Evolutionary conservation across 2,797 vertebrate genomes (phyloP).

Genomic region (Caiman crocodilus): DNA sequence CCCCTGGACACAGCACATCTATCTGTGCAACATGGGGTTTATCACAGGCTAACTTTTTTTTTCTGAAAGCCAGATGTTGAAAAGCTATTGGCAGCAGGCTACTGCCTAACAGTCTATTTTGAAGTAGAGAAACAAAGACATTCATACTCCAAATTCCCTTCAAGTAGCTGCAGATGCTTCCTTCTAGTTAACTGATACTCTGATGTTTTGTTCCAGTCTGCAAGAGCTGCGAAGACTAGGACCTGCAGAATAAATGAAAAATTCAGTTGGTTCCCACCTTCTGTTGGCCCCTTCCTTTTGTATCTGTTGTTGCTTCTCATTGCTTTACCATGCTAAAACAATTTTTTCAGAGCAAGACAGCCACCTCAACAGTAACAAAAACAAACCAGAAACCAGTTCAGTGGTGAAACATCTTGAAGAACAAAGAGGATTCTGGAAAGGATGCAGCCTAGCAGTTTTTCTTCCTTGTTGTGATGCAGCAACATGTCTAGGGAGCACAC

Average conservation of each 20-base stretch:
- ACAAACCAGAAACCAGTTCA: background rate
- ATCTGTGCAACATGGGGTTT: background rate
- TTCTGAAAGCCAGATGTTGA: background rate
- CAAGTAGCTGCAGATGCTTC: slow-evolving; percentile 69
- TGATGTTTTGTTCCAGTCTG: slow-evolving; percentile 17
- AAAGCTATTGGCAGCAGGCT: background rate
- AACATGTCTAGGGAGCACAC: background rate
- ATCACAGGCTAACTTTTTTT: background rate
- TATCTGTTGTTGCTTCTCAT: background rate
- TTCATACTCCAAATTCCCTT: slow-evolving; percentile 12
- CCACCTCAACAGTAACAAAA: background rate
- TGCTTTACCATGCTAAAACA: background rate
- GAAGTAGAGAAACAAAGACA: background rate
- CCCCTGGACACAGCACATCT: background rate
- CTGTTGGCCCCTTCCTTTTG: background rate
- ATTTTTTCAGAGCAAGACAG: fast-evolving
- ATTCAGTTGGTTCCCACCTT: background rate
- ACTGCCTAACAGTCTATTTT: slow-evolving; percentile 20
- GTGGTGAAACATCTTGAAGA: background rate
- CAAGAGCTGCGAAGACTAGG: background rate
- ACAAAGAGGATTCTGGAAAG: background rate
- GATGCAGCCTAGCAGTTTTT: background rate
- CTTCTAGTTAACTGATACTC: background rate
- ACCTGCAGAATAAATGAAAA: slow-evolving; percentile 8
- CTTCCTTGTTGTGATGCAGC: background rate